These are phyloP conservation scores for Cephus cinctus DNA, from an alignment of 1,140 invertebrate genomes.

Conservation along the genomic window DNA sequence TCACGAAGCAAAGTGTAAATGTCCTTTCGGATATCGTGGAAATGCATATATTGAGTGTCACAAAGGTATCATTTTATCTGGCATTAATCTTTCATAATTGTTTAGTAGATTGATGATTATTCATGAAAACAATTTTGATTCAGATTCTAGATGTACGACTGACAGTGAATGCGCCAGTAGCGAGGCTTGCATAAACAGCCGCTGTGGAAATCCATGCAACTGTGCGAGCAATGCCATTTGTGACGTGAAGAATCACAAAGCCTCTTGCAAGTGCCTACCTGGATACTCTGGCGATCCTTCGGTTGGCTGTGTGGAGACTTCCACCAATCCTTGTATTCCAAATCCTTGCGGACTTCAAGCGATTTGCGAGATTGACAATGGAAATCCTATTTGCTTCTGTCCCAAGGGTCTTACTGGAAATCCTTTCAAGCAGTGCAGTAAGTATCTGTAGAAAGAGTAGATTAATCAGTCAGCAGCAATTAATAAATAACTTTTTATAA, in stretches of 20 bases:
- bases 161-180: constrained; percentile 68
- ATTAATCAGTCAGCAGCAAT: constrained; percentile 15
- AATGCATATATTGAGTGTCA: constrained; percentile 77
- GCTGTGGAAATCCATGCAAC: constrained; percentile 73
- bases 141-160: constrained; percentile 66
- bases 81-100: not conserved
- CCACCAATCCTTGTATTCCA: constrained; percentile 72
- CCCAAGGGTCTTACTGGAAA: constrained; percentile 87
- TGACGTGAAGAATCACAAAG: constrained; percentile 71
- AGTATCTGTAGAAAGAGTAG: constrained; percentile 52
- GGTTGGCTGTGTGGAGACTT: constrained; percentile 60
- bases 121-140: constrained; percentile 24
- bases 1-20: constrained; percentile 77
- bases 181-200: constrained; percentile 73
- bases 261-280: constrained; percentile 73
- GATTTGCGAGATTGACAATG: constrained; percentile 81
- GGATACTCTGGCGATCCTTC: constrained; percentile 73
- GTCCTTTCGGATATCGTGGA: constrained; percentile 72
- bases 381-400: constrained; percentile 85
- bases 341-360: constrained; percentile 85
- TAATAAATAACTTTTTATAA: constrained; percentile 9
- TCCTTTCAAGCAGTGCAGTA: constrained; percentile 89
- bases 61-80: constrained; percentile 49
- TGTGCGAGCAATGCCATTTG: constrained; percentile 77
- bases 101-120: not conserved